These are phyloP conservation scores for Heliopora coerulea DNA, from an alignment of 92 coral and sea anemone genomes.

Conservation along the genomic window DNA sequence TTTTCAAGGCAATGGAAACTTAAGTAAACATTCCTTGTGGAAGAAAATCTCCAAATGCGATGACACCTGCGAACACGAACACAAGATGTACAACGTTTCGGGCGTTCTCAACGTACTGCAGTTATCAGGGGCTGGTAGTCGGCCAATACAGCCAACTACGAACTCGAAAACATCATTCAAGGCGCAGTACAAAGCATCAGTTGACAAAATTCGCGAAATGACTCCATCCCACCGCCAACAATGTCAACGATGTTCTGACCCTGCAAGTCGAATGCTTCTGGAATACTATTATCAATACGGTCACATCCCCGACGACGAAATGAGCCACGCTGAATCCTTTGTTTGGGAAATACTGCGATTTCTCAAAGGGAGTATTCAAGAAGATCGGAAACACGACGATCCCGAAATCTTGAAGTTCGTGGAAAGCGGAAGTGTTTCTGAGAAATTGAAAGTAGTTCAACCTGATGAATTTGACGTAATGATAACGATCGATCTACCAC, in stretches of 20 bases:
- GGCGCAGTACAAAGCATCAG: neutral
- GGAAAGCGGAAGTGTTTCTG: slow-evolving; percentile 31
- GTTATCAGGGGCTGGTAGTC: neutral
- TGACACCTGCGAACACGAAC: neutral
- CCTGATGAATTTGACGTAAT: slow-evolving; percentile 37
- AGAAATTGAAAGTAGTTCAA: slow-evolving; percentile 30
- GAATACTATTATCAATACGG: slow-evolving; percentile 10
- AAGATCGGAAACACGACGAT: neutral
- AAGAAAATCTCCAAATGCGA: neutral
- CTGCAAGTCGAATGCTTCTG: slow-evolving; percentile 1
- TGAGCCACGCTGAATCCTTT: neutral
- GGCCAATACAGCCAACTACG: neutral
- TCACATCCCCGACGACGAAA: slow-evolving; percentile 9
- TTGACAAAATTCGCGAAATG: neutral
- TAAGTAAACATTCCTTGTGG: neutral
- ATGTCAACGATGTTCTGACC: neutral
- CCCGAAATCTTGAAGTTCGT: slow-evolving; percentile 29
- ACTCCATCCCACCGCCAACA: neutral
- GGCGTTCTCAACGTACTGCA: neutral
- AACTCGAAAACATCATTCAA: neutral
- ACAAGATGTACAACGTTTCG: neutral
- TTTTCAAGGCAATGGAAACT: neutral
- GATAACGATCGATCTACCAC: slow-evolving; percentile 6
- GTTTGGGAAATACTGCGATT: neutral
- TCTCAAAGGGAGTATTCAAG: slow-evolving; percentile 7